These are phyloP conservation scores for Gryllus longicercus DNA, from an alignment of 2,888 invertebrate species.

Conservation along the genomic window DNA sequence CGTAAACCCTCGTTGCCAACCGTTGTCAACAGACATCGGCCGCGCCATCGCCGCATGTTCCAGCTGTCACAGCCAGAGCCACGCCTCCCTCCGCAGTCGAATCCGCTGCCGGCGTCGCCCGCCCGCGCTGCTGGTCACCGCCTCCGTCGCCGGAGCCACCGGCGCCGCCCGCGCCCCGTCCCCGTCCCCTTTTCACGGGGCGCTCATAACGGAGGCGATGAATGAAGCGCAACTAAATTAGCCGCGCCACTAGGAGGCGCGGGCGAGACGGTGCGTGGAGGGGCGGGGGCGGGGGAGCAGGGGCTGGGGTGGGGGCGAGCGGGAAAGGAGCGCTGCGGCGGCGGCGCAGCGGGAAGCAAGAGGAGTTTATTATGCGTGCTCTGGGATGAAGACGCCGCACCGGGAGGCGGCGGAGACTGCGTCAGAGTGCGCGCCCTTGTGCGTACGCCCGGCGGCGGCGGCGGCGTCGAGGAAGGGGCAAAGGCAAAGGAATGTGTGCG, in stretches of 20 bases:
- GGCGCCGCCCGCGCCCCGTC: not conserved
- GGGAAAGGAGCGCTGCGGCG: not conserved
- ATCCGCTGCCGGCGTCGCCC: no score
- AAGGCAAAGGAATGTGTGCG: not conserved
- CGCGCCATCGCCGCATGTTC: no score
- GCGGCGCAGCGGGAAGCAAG: not conserved
- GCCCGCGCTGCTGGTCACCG: no score
- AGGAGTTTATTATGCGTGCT: constrained; percentile 3
- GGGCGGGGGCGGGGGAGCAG: not conserved
- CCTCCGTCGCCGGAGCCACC: no score
- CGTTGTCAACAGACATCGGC: no score
- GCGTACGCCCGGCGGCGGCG: not conserved
- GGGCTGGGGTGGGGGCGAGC: not conserved
- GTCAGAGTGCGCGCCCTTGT: not conserved
- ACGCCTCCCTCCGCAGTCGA: no score
- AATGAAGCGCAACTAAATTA: constrained; percentile 7
- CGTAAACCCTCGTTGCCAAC: no score
- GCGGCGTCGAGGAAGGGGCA: not conserved
- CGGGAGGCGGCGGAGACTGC: no score
- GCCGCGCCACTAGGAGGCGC: not conserved
- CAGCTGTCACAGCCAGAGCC: no score
- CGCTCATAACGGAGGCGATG: not conserved
- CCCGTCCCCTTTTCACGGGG: not conserved
- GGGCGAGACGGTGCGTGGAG: not conserved
- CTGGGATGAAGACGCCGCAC: not conserved